A percentile compares a stretch with the other conserved stretches of the same genome.
Conservation (phyloP, 2,797 vertebrate species). For the Capromys pilorides region DNA sequence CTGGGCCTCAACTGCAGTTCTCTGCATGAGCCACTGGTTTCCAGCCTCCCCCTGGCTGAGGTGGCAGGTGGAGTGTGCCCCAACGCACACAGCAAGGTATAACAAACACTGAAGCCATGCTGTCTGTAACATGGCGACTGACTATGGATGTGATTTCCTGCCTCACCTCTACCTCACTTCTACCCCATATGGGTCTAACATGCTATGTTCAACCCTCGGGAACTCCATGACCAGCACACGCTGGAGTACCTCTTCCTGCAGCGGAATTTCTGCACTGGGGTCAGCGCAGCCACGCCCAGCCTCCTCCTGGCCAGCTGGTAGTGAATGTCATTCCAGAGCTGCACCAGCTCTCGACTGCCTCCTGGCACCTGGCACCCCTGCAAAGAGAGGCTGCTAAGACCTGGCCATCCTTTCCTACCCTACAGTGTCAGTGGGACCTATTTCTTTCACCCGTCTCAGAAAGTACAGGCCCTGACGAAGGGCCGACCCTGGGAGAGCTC, state of each 20-base stretch:
- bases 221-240: rapidly evolving
- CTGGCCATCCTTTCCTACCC: not conserved
- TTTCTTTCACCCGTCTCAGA: not conserved
- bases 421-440: not conserved
- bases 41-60: not conserved
- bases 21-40: not conserved
- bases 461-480: not conserved
- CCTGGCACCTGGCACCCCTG: slow-evolving; percentile 79
- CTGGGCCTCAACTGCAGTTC: not conserved
- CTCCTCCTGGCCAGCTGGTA: slow-evolving; percentile 76
- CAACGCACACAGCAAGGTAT: not conserved
- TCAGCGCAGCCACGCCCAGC: slow-evolving; percentile 66
- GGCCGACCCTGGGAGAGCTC: not conserved
- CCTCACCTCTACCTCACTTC: not conserved
- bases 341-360: slow-evolving; percentile 79
- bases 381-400: slow-evolving; percentile 39
- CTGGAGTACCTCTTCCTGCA: slow-evolving; percentile 82
- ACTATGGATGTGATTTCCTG: not conserved
- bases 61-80: not conserved
- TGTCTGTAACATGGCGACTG: not conserved
- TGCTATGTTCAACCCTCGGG: not conserved
- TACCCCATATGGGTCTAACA: not conserved
- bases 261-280: slow-evolving; percentile 82
- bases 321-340: slow-evolving; percentile 85
- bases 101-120: not conserved